A percentile compares a stretch with the other conserved stretches of the same genome.
Evolutionary conservation across 2,797 vertebrate species (phyloP).

Genomic region (Galaxias olidus): DNA sequence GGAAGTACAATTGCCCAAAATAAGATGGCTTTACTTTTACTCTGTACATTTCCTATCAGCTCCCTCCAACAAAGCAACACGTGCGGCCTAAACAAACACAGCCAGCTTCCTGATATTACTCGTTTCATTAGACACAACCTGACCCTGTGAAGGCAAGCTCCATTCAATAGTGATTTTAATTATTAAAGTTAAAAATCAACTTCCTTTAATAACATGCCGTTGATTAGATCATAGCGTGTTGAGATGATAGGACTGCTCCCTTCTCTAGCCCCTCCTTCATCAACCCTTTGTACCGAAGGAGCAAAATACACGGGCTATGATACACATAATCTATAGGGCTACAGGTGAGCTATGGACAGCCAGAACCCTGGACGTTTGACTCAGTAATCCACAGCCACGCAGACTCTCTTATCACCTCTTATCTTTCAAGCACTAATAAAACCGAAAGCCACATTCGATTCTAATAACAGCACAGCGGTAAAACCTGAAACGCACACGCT

Average conservation of each 20-base stretch:
- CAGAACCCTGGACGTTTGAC: slow-evolving; percentile 43
- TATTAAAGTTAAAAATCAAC: too few species aligned
- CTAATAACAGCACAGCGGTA: background rate
- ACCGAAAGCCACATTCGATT: background rate
- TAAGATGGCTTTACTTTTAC: too few species aligned
- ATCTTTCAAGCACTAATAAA: slow-evolving; percentile 21
- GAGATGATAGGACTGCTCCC: slow-evolving; percentile 15
- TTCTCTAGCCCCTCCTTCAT: slow-evolving; percentile 32
- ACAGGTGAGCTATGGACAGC: slow-evolving; percentile 16
- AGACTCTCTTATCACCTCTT: slow-evolving; percentile 13
- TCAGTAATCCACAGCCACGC: background rate
- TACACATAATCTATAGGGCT: slow-evolving; percentile 27
- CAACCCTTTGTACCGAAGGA: slow-evolving; percentile 43
- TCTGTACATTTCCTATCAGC: too few species aligned
- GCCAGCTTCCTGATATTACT: background rate
- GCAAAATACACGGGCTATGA: slow-evolving; percentile 5
- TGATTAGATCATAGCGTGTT: background rate
- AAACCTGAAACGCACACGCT: too few species aligned
- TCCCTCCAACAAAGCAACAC: slow-evolving; percentile 3
- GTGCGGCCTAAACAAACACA: background rate
- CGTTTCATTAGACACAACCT: background rate
- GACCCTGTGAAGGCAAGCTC: too few species aligned
- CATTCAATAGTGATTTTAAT: too few species aligned
- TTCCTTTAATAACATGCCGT: too few species aligned
- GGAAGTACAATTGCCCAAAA: too few species aligned